Percentiles rank a stretch among this genome's conserved stretches.
Conservation (phyloP, 2,113 vertebrate species). For the Cavia porcellus region DNA sequence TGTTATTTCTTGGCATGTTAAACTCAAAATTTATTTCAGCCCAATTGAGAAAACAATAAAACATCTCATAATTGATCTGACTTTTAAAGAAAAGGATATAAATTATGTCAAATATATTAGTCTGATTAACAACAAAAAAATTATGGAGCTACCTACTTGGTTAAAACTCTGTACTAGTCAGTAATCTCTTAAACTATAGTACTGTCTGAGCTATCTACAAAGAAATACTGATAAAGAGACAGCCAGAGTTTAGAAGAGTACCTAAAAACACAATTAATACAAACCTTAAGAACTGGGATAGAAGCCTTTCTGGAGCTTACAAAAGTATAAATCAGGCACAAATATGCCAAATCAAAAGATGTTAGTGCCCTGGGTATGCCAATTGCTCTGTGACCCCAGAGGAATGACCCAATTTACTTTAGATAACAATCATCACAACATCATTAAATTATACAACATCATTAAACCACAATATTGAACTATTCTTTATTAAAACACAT, state of each 20-base stretch:
- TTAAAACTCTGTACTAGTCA: constrained; percentile 13
- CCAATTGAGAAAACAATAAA: constrained; percentile 44
- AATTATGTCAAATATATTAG: background rate
- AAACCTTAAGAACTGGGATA: constrained; percentile 9
- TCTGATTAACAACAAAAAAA: constrained; percentile 49
- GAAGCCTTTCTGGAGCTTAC: constrained; percentile 39
- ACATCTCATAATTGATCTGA: constrained; percentile 3
- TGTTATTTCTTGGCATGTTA: constrained; percentile 55
- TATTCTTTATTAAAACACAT: constrained; percentile 19
- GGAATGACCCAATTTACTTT: background rate
- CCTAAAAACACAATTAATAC: constrained; percentile 40
- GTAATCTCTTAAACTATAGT: constrained; percentile 18
- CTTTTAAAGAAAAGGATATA: constrained; percentile 41
- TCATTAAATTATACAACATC: constrained; percentile 17
- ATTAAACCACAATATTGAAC: background rate
- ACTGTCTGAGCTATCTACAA: background rate
- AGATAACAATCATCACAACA: constrained; percentile 3
- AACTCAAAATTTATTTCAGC: constrained; percentile 49
- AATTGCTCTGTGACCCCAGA: background rate
- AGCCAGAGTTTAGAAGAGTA: background rate
- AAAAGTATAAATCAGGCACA: constrained; percentile 34
- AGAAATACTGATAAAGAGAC: constrained; percentile 11
- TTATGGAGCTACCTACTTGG: background rate
- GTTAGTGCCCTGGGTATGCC: background rate
- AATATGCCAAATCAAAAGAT: constrained; percentile 41